phyloP scores from a whole-genome alignment of 2,113 vertebrate genomes.

The Xyliphius kryptos region DNA sequence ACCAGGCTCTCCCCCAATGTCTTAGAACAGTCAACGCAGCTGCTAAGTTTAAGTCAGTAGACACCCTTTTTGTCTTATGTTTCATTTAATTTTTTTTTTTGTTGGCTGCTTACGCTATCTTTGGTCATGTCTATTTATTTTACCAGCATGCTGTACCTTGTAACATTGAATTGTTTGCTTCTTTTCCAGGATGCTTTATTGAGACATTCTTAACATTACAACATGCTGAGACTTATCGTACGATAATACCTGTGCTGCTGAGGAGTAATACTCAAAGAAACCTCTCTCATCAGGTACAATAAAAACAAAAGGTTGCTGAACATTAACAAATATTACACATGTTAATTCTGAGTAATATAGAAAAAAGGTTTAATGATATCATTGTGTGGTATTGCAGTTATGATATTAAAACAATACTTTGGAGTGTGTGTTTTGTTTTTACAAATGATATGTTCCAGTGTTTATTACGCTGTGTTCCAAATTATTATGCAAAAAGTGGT shows the following conservation, averaged over 20 bases:
- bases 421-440: too few species aligned
- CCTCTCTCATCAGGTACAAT: slow-evolving; percentile 51
- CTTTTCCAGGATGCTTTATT: slow-evolving; percentile 17
- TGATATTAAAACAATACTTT: too few species aligned
- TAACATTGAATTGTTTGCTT: background rate
- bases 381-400: too few species aligned
- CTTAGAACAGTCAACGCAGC: too few species aligned
- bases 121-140: background rate
- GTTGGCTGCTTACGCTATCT: background rate
- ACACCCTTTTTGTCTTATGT: too few species aligned
- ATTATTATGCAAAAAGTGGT: too few species aligned
- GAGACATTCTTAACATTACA: slow-evolving; percentile 19
- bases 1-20: too few species aligned
- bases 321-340: background rate
- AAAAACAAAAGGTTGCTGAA: background rate
- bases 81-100: background rate
- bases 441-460: too few species aligned
- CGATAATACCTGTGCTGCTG: slow-evolving; percentile 60
- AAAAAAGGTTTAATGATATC: background rate
- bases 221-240: slow-evolving; percentile 60
- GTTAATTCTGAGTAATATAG: background rate
- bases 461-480: too few species aligned
- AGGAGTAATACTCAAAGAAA: slow-evolving; percentile 51
- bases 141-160: background rate
- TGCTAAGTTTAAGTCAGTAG: too few species aligned